A percentile compares a stretch with the other conserved stretches of the same genome.
Conservation (phyloP, 53 echinoderm and acorn worm species). For the Actinopyga echinites region DNA sequence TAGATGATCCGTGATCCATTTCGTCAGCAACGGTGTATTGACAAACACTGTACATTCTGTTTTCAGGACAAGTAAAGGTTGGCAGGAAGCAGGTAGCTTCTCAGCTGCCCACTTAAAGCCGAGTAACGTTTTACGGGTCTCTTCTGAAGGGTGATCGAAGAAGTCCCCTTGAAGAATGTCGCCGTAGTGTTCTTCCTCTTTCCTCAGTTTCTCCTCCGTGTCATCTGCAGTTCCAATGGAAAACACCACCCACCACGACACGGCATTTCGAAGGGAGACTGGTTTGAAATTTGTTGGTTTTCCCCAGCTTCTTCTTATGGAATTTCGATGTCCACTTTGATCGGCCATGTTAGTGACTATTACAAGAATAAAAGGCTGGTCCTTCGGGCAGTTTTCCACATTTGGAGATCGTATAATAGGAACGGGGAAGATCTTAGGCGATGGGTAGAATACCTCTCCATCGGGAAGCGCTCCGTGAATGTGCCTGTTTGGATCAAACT, state of each 20-base stretch:
- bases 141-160: slow-evolving; percentile 63
- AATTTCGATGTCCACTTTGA: slow-evolving; percentile 51
- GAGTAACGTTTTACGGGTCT: slow-evolving; percentile 86
- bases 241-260: slow-evolving; percentile 83
- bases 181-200: slow-evolving; percentile 44
- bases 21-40: slow-evolving; percentile 63
- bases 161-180: slow-evolving; percentile 93
- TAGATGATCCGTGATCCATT: slow-evolving; percentile 63
- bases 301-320: slow-evolving; percentile 84
- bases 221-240: slow-evolving; percentile 56
- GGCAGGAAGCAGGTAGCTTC: slow-evolving; percentile 50
- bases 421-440: slow-evolving; percentile 88
- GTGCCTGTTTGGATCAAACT: slow-evolving; percentile 68
- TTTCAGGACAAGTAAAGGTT: slow-evolving; percentile 67
- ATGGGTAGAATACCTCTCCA: slow-evolving; percentile 43
- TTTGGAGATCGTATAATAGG: slow-evolving; percentile 52
- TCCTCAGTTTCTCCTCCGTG: slow-evolving; percentile 36
- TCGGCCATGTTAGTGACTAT: slow-evolving; percentile 49
- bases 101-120: slow-evolving; percentile 64
- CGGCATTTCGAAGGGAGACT: neutral
- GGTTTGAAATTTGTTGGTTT: slow-evolving; percentile 33
- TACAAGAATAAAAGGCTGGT: slow-evolving; percentile 58
- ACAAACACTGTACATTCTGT: slow-evolving; percentile 73
- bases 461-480: slow-evolving; percentile 31
- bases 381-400: slow-evolving; percentile 50